These are phyloP conservation scores for Aphelocoma californica DNA, from an alignment of 2,797 vertebrate genomes.

Conservation along the genomic window DNA sequence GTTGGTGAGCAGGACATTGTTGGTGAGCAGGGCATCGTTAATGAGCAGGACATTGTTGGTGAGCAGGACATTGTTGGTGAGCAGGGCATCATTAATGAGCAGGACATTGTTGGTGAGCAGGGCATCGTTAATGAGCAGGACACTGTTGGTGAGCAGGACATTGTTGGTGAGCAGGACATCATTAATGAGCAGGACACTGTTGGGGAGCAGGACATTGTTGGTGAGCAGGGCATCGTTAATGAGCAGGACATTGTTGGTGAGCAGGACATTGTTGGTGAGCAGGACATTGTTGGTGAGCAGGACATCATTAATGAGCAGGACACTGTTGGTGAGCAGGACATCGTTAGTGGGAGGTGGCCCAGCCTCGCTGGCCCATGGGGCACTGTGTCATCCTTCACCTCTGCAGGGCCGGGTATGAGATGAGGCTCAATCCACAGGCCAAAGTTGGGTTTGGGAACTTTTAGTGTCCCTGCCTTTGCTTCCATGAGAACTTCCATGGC, in stretches of 20 bases:
- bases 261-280: neutral
- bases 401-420: neutral
- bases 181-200: neutral
- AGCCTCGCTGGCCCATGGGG: neutral
- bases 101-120: neutral
- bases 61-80: neutral
- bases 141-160: neutral
- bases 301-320: neutral
- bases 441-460: conserved; percentile 2
- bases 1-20: neutral
- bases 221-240: neutral
- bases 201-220: too few relatives aligned
- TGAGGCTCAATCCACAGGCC: neutral
- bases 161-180: neutral
- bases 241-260: neutral
- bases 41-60: too few relatives aligned
- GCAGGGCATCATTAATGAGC: neutral
- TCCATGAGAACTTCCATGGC: neutral
- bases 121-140: neutral
- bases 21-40: neutral
- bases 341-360: neutral
- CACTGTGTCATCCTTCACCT: neutral
- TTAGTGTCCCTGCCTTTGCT: neutral
- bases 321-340: neutral
- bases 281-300: neutral